Base-by-base conservation (phyloP, 2,113 vertebrate species). In the Chloropsis hardwickii region DNA sequence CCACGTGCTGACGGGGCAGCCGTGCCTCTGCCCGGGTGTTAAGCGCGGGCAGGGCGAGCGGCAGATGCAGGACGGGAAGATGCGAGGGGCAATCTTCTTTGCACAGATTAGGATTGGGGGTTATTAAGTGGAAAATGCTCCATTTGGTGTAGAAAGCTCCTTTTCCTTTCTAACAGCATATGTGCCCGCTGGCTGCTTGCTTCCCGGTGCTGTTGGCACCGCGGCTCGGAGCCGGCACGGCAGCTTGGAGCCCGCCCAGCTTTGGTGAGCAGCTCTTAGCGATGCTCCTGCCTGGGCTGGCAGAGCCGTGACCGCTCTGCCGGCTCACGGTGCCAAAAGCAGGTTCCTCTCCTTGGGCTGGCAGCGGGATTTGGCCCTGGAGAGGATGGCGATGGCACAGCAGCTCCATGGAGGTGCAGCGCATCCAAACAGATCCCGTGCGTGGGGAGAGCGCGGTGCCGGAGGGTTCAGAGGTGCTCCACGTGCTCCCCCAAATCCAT, bases 41-140 rank as follows among this genome's bases (percentile, higher is more conserved):
- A 23, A 79, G 51, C 3, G 33, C 6, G 11, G 78, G 61, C 92
- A 81, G 83, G 6, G 71, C 45, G 9, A 66, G 95, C 15, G 7
- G 90, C 92, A 90, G 73, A 74, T 40, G 81, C 79, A 25, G 95
- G 90, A 84, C 11, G 5, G 66, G 90, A 61, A 27, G 48, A 50
- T 40, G 25, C 35, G 3, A 64, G 78, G 92, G 74, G 56, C 73
- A 65, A 80, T 92, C 44, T 53, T 80, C 90, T 86, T 87, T 86
- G 92, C 0, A 6, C 87, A 95, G 94, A 95, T 96, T 94, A 96
- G 94, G 95, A 91, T 90, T 84, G 88, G 58, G 62, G 79, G 90
- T 80, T 83, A 62, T 95, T 96, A 95, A 95, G 92, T 27, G 47
- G 88, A 94, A 96, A 97, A 95, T 85, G 65, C 87, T 91, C 92